Evolutionary conservation across 2,113 vertebrate genomes (phyloP).

Genomic region (Nesoenas mayeri): DNA sequence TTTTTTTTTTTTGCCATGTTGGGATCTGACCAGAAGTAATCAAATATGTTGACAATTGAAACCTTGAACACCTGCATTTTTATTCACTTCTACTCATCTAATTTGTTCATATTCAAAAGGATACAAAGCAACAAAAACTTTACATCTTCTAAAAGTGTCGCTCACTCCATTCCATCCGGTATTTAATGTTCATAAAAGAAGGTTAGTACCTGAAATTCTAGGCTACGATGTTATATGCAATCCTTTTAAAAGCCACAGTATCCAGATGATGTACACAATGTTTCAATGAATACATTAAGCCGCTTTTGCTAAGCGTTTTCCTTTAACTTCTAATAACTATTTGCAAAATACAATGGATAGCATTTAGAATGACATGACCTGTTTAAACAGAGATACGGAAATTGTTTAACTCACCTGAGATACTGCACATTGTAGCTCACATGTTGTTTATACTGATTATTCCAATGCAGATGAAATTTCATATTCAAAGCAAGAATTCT

Average conservation of each 20-base stretch:
- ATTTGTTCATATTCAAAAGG: not conserved
- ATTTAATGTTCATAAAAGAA: not conserved
- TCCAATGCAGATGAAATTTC: conserved; percentile 62
- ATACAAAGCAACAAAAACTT: not conserved
- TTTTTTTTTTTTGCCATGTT: accelerated
- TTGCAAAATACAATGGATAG: not conserved
- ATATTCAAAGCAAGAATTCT: not conserved
- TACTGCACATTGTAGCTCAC: conserved; percentile 68
- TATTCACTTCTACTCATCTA: not conserved
- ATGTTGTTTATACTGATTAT: not conserved
- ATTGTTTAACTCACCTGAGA: conserved; percentile 54
- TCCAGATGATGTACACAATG: not conserved
- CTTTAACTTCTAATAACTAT: not conserved
- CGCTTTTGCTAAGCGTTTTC: not conserved
- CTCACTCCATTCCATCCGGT: not conserved
- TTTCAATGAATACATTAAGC: not conserved
- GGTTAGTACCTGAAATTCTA: not conserved
- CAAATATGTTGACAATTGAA: not conserved
- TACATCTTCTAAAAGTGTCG: not conserved
- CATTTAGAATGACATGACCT: not conserved
- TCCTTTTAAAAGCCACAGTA: not conserved
- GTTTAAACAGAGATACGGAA: not conserved
- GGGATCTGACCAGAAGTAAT: not conserved
- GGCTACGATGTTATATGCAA: not conserved
- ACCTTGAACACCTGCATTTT: not conserved